Conservation (phyloP, 2,888 invertebrate genomes). For the Nemotelus pantherinus region DNA sequence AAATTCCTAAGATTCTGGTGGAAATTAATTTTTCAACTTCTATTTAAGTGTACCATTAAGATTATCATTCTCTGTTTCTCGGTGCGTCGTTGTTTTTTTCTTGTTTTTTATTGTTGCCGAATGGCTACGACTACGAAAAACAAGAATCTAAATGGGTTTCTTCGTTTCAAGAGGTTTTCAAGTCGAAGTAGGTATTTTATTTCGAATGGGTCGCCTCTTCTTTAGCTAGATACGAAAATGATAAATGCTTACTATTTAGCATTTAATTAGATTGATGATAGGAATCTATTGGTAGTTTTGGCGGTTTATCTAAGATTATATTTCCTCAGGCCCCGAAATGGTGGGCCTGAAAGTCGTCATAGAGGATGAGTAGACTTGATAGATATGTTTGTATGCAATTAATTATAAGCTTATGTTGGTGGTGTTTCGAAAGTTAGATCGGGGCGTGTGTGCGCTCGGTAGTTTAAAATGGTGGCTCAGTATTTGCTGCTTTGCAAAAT, state of each 20-base stretch:
- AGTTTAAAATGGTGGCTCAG: neutral
- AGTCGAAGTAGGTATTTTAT: too few relatives aligned
- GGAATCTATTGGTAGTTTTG: constrained; percentile 16
- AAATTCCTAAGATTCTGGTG: too few relatives aligned
- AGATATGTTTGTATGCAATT: neutral
- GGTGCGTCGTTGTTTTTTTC: too few relatives aligned
- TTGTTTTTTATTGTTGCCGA: too few relatives aligned
- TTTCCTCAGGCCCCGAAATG: neutral
- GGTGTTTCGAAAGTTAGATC: neutral
- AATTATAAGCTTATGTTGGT: neutral
- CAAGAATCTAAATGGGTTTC: too few relatives aligned
- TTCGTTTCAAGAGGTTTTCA: too few relatives aligned
- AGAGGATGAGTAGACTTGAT: neutral
- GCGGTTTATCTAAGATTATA: neutral
- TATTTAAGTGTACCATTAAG: too few relatives aligned
- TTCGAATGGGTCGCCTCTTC: too few relatives aligned
- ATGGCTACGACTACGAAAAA: too few relatives aligned
- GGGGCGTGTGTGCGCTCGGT: neutral
- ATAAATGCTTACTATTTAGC: constrained; percentile 20
- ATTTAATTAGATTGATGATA: constrained; percentile 32
- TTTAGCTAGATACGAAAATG: neutral
- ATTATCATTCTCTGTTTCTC: too few relatives aligned
- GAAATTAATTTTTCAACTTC: too few relatives aligned
- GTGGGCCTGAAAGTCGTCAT: neutral
- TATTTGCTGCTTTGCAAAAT: too few relatives aligned